Conservation (phyloP, 2,113 vertebrate genomes). For the Tetraodon nigroviridis region DNA sequence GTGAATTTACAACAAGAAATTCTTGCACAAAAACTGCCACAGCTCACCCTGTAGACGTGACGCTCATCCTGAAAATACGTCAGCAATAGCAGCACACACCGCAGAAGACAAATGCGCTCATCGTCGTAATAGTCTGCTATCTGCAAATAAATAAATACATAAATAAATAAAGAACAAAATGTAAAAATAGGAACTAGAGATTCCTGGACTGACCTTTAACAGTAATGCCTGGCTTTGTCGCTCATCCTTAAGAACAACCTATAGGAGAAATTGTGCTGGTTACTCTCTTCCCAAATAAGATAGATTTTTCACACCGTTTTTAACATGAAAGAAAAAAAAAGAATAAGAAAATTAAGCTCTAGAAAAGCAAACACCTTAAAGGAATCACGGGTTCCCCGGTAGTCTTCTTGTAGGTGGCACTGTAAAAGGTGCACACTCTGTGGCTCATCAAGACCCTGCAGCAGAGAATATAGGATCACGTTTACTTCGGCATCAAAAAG, state of each 20-base stretch:
- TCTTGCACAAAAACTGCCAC: neutral
- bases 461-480: slow-evolving; percentile 6
- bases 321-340: neutral
- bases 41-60: slow-evolving; percentile 88
- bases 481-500: slow-evolving; percentile 3
- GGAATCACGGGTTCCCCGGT: slow-evolving; percentile 88
- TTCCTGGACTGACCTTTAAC: slow-evolving; percentile 80
- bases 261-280: slow-evolving; percentile 4
- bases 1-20: neutral
- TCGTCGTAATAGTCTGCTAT: slow-evolving; percentile 95
- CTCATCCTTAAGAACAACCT: slow-evolving; percentile 90
- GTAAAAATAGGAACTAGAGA: neutral
- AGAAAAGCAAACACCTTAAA: slow-evolving; percentile 76
- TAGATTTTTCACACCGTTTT: too few relatives aligned
- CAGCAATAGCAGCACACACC: slow-evolving; percentile 89
- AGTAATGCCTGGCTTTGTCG: slow-evolving; percentile 91
- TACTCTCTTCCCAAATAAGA: neutral
- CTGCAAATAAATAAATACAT: slow-evolving; percentile 60
- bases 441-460: slow-evolving; percentile 88
- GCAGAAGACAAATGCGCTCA: slow-evolving; percentile 89
- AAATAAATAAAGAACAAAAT: neutral
- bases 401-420: slow-evolving; percentile 93
- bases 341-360: neutral
- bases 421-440: slow-evolving; percentile 94
- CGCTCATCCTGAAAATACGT: slow-evolving; percentile 97